Evolutionary conservation across 2,888 invertebrate genomes (phyloP).

Genomic region (Teleogryllus oceanicus): DNA sequence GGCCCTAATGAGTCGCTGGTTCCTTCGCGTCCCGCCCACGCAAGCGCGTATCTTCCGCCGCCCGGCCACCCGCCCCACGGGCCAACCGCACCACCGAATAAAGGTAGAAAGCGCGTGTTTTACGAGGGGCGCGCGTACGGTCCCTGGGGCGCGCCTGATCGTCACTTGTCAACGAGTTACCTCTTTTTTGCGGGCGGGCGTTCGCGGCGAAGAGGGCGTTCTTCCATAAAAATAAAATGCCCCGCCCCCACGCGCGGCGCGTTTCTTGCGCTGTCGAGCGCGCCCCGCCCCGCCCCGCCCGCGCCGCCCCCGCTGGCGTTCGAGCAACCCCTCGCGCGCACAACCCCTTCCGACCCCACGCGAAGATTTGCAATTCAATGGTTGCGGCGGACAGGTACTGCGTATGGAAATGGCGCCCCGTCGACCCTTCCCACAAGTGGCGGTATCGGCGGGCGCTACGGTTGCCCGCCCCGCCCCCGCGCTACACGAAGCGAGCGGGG

Average conservation of each 20-base stretch:
- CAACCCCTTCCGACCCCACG: slow-evolving; percentile 29
- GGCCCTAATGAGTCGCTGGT: neutral
- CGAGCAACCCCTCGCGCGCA: slow-evolving; percentile 34
- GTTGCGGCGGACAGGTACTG: slow-evolving; percentile 3
- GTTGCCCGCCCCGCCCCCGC: neutral
- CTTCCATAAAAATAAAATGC: slow-evolving; percentile 33
- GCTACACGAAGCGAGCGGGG: neutral
- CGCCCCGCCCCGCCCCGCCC: slow-evolving; percentile 22
- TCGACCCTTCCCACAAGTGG: slow-evolving; percentile 22
- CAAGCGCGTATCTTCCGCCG: neutral
- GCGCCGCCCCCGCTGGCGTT: slow-evolving; percentile 25
- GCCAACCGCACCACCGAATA: slow-evolving; percentile 12
- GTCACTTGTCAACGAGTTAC: slow-evolving; percentile 32
- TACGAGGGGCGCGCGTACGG: slow-evolving; percentile 31
- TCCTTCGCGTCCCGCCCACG: neutral
- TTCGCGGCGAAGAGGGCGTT: slow-evolving; percentile 18
- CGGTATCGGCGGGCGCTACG: slow-evolving; percentile 1
- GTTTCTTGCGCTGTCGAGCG: neutral
- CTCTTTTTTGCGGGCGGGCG: neutral
- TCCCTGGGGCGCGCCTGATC: slow-evolving; percentile 30
- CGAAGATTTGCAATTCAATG: slow-evolving; percentile 30
- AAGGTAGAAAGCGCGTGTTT: slow-evolving; percentile 33
- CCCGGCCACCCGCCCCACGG: neutral
- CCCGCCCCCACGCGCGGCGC: neutral
- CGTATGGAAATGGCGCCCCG: slow-evolving; percentile 22